Evolutionary conservation across 2,888 invertebrate species (phyloP).

Genomic region (Matsumyia berberina): DNA sequence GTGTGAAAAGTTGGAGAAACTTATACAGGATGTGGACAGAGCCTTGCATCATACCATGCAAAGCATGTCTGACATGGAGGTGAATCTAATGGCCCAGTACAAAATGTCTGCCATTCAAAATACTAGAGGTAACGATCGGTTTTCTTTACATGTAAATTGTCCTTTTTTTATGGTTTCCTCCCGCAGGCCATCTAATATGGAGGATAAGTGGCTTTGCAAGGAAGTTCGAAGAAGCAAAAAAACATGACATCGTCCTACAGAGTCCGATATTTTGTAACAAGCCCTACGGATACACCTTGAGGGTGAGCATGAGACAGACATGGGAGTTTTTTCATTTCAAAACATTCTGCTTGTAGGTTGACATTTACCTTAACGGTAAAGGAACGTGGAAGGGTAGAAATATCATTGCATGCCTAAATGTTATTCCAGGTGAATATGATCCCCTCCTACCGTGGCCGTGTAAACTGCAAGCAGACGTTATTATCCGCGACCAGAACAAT

Average conservation of each 20-base stretch:
- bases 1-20: slow-evolving; percentile 85
- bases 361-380: slow-evolving; percentile 89
- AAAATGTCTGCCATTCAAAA: slow-evolving; percentile 82
- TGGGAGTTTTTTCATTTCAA: neutral
- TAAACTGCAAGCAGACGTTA: slow-evolving; percentile 87
- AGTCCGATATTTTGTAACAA: slow-evolving; percentile 89
- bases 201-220: slow-evolving; percentile 88
- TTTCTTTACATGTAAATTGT: neutral
- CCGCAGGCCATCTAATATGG: slow-evolving; percentile 88
- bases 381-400: slow-evolving; percentile 92
- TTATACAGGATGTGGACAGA: slow-evolving; percentile 83
- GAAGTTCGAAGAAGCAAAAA: slow-evolving; percentile 89
- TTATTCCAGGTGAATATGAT: slow-evolving; percentile 90
- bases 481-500: slow-evolving; percentile 87
- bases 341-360: slow-evolving; percentile 85
- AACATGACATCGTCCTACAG: slow-evolving; percentile 87
- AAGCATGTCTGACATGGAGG: slow-evolving; percentile 84
- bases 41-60: slow-evolving; percentile 84
- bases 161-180: neutral
- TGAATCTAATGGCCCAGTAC: slow-evolving; percentile 82
- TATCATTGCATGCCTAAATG: slow-evolving; percentile 88
- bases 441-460: slow-evolving; percentile 90
- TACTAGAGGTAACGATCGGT: slow-evolving; percentile 79
- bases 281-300: slow-evolving; percentile 90
- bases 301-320: slow-evolving; percentile 84